phyloP scores from a whole-genome alignment of 2,888 invertebrate species.

The Protula sp. region DNA sequence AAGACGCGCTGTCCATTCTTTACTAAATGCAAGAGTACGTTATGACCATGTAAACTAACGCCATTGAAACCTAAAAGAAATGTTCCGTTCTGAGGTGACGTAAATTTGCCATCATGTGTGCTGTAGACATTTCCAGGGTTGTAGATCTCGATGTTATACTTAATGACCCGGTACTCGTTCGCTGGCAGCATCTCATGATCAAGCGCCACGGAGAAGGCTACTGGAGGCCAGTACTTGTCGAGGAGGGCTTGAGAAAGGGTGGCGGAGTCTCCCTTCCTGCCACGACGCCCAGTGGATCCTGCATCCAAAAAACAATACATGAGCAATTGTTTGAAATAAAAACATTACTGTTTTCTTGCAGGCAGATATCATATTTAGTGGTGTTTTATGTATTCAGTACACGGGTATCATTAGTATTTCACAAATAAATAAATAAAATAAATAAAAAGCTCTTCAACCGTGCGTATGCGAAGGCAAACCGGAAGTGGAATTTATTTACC shows the following conservation, averaged over 20 bases:
- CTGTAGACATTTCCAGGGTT: conserved; percentile 15
- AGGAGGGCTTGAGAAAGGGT: not conserved
- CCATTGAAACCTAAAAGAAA: conserved; percentile 23
- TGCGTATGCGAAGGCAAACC: too few species aligned
- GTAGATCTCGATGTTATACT: conserved; percentile 13
- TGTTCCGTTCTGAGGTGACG: conserved; percentile 23
- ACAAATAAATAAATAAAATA: too few species aligned
- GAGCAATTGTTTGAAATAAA: too few species aligned
- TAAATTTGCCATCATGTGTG: conserved; percentile 20
- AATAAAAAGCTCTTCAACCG: too few species aligned
- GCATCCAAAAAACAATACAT: too few species aligned
- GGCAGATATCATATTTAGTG: too few species aligned
- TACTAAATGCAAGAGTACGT: conserved; percentile 25
- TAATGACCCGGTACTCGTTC: conserved; percentile 15
- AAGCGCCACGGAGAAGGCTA: conserved; percentile 24
- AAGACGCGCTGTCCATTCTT: conserved; percentile 22
- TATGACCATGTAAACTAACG: conserved; percentile 25
- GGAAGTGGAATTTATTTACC: too few species aligned
- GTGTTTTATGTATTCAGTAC: too few species aligned
- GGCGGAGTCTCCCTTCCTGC: conserved; percentile 6
- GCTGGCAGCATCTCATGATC: conserved; percentile 17
- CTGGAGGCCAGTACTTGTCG: not conserved
- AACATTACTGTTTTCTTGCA: too few species aligned
- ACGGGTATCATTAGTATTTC: too few species aligned
- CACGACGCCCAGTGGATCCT: conserved; percentile 8